Evolutionary conservation across 1,140 invertebrate species (phyloP), one percentile per base, ranked within the genome.

Genomic region (Drosophila tsacasi): DNA sequence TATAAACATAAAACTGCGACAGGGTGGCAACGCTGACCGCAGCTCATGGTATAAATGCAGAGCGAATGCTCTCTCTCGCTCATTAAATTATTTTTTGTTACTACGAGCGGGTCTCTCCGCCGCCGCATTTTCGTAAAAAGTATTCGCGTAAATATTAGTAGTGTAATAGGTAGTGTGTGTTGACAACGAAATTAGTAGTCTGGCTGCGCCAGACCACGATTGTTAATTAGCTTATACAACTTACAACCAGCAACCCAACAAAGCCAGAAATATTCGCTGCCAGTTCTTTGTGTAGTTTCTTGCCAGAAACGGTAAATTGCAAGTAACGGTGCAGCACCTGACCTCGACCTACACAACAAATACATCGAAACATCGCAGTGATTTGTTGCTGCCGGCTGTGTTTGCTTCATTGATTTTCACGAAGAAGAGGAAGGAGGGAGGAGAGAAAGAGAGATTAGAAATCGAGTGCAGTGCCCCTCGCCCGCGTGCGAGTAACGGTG

Each of bases 311-410:
- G 69, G 83, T 76, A 76, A 83, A 72, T 40, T 76, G 62, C 19
- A 69, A 21, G 57, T 62, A 61, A 59, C 65, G 65, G 61, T 68
- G 67, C 37, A 58, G 59, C 67, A 66, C 44, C 42, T 83, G 80
- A 80, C 83, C 84, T 87, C 80, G 80, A 81, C 80, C 54, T 76
- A 80, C 60, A 55, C 64, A 83, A 80, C 54, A 49, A 32, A 19
- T 32, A 35, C 21, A 23, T 23, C 25, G 63, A 54, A 57, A 40
- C 23, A 25, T 23, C 3, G 9, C 60, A 47, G 25, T 30, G 61
- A 66, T 57, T 74, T 82, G 58, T 86, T 81, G 52, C 81, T 81
- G 72, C 81, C 81, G 76, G 81, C 76, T 49, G 69, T 55, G 47
- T 49, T 64, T 52, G 47, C 52, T 64, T 52, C 37, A 82, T 79